phyloP scores from a whole-genome alignment of 64 coral and sea anemone species.

The Dendronephthya gigantea region DNA sequence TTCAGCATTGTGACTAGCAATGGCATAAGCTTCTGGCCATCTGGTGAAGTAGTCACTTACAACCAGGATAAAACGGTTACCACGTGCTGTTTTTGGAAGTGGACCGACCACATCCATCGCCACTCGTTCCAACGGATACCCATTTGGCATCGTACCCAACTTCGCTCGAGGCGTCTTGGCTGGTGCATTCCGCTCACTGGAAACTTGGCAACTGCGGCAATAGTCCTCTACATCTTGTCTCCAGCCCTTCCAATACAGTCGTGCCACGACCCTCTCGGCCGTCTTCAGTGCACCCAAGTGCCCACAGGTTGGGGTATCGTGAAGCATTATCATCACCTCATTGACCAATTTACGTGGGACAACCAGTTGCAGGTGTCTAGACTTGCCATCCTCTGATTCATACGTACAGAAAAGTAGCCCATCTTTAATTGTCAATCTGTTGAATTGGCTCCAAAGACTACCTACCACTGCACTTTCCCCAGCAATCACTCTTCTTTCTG shows the following conservation, averaged over 20 bases:
- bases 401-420: not conserved
- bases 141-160: too few relatives aligned
- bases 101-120: not conserved
- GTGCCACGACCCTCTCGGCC: too few relatives aligned
- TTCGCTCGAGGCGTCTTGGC: too few relatives aligned
- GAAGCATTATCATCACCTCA: too few relatives aligned
- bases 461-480: not conserved
- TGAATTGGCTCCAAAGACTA: constrained; percentile 7
- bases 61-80: not conserved
- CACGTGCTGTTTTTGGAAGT: not conserved
- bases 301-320: too few relatives aligned
- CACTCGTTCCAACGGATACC: not conserved
- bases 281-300: too few relatives aligned
- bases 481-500: not conserved
- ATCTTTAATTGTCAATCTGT: not conserved
- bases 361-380: not conserved
- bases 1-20: too few relatives aligned
- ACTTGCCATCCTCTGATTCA: not conserved
- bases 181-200: too few relatives aligned
- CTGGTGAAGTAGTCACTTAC: too few relatives aligned
- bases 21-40: too few relatives aligned
- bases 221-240: not conserved
- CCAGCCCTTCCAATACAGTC: not conserved
- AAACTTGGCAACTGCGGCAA: too few relatives aligned
- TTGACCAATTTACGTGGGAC: not conserved